Percentiles rank a stretch among this genome's conserved stretches.
These are phyloP conservation scores for Falco punctatus DNA, from an alignment of 2,113 vertebrate genomes.

Conservation along the genomic window DNA sequence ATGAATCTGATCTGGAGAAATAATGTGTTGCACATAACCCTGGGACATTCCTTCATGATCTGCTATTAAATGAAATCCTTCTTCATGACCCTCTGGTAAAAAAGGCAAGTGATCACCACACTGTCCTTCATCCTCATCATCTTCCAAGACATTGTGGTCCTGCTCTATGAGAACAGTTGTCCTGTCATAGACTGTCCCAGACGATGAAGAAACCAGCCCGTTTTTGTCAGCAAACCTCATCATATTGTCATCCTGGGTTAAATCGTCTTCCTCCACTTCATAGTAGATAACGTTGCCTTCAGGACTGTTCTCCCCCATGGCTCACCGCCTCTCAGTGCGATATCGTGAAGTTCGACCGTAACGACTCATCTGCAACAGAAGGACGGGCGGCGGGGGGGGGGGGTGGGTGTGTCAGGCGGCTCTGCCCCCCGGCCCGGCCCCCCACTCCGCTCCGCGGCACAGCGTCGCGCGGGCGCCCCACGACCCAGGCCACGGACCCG, in stretches of 20 bases:
- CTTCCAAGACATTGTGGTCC: constrained; percentile 88
- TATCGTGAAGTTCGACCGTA: background rate
- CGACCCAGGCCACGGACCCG: too few relatives aligned
- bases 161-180: constrained; percentile 98
- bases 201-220: constrained; percentile 83
- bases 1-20: constrained; percentile 97
- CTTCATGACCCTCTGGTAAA: constrained; percentile 88
- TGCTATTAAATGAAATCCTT: constrained; percentile 86
- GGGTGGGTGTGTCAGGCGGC: background rate
- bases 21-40: constrained; percentile 98
- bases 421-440: background rate
- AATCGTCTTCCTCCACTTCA: constrained; percentile 81
- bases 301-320: constrained; percentile 96
- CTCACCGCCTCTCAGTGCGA: constrained; percentile 74
- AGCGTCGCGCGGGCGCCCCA: too few relatives aligned
- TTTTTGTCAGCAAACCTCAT: constrained; percentile 83
- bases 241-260: constrained; percentile 82
- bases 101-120: constrained; percentile 89
- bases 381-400: background rate
- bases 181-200: constrained; percentile 91
- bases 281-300: constrained; percentile 84
- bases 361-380: constrained; percentile 64
- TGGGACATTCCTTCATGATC: constrained; percentile 96
- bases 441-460: background rate
- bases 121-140: constrained; percentile 85